Evolutionary conservation across 1,140 invertebrate species (phyloP).

Genomic region (Drosophila albomicans): DNA sequence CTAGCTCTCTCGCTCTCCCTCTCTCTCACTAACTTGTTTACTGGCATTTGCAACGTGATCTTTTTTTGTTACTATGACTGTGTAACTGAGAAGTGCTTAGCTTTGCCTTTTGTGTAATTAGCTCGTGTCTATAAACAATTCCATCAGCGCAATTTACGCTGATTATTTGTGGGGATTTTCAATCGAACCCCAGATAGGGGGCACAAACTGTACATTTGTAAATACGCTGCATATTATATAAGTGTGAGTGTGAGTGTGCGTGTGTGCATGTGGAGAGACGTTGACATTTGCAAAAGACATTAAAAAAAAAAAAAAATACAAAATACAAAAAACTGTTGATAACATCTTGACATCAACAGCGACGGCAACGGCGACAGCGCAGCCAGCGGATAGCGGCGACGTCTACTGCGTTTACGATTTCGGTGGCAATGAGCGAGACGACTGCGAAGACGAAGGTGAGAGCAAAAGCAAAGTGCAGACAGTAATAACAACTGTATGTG

Average conservation of each 20-base stretch:
- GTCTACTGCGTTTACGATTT: conserved; percentile 41
- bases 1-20: conserved; percentile 5
- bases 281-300: conserved; percentile 43
- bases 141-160: conserved; percentile 52
- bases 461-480: conserved; percentile 38
- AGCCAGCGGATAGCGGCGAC: conserved; percentile 6
- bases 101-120: conserved; percentile 44
- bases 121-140: conserved; percentile 45
- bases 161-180: conserved; percentile 57
- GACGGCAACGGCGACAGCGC: conserved; percentile 21
- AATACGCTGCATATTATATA: not conserved
- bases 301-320: conserved; percentile 25
- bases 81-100: not conserved
- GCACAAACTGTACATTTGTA: conserved; percentile 22
- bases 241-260: too few relatives aligned
- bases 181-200: conserved; percentile 71
- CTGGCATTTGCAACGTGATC: conserved; percentile 55
- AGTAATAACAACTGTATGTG: conserved; percentile 18
- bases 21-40: conserved; percentile 19
- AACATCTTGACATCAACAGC: conserved; percentile 69
- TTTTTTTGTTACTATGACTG: conserved; percentile 43
- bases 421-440: conserved; percentile 34
- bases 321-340: conserved; percentile 35
- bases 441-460: conserved; percentile 22
- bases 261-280: conserved; percentile 6